Evolutionary conservation across 2,888 invertebrate genomes (phyloP).

Genomic region (Folsomia candida): DNA sequence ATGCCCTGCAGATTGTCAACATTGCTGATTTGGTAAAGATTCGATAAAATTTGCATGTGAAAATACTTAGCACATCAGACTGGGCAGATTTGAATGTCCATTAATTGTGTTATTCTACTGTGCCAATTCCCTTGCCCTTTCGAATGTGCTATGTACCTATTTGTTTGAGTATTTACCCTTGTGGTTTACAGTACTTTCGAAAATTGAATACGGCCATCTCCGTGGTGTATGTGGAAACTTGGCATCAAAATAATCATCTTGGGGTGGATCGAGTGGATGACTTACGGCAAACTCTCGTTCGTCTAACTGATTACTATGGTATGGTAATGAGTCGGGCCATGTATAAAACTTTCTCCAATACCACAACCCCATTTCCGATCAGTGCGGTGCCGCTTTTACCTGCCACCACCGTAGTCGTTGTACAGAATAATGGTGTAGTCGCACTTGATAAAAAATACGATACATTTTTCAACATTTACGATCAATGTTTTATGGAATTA

Average conservation of each 20-base stretch:
- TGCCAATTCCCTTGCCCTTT: conserved; percentile 2
- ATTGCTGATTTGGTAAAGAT: conserved; percentile 89
- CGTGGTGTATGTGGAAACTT: conserved; percentile 94
- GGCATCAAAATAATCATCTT: conserved; percentile 82
- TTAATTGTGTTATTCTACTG: not conserved
- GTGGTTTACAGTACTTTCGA: conserved; percentile 74
- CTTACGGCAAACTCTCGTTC: conserved; percentile 81
- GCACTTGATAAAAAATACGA: not conserved
- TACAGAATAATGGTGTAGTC: not conserved
- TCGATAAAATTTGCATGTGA: conserved; percentile 4
- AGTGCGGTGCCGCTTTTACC: not conserved
- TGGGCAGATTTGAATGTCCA: not conserved
- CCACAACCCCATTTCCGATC: not conserved
- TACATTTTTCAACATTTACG: too few species aligned
- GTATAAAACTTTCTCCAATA: not conserved
- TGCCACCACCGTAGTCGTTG: not conserved
- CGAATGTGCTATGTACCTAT: not conserved
- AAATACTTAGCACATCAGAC: not conserved
- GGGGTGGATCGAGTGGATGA: conserved; percentile 78
- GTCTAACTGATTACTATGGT: conserved; percentile 79
- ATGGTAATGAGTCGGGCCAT: conserved; percentile 6
- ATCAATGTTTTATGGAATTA: conserved; percentile 15
- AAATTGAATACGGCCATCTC: conserved; percentile 91
- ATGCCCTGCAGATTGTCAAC: conserved; percentile 94
- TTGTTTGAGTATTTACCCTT: conserved; percentile 9